Conservation (phyloP, 1,140 invertebrate species). For the Metopolophium dirhodum region DNA sequence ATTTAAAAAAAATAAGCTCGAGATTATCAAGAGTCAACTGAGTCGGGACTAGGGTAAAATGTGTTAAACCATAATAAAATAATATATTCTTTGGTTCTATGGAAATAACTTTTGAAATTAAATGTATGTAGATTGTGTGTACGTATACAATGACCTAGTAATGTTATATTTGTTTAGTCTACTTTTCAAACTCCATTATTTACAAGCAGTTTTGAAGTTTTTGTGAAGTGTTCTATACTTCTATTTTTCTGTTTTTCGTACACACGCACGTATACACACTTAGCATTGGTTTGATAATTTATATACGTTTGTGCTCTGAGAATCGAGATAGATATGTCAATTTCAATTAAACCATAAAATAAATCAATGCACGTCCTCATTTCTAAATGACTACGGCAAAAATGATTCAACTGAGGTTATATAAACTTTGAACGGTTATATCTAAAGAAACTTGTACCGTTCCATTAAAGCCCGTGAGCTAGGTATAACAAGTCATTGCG, state of each 20-base stretch:
- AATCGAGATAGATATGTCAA: not conserved
- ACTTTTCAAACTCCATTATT: not conserved
- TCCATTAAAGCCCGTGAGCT: not conserved
- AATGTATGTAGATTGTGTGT: not conserved
- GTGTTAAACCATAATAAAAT: not conserved
- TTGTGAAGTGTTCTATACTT: not conserved
- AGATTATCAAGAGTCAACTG: not conserved
- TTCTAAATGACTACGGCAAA: not conserved
- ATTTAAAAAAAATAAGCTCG: not conserved
- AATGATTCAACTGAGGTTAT: not conserved
- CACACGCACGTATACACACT: not conserved
- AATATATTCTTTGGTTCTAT: not conserved
- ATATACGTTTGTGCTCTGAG: not conserved
- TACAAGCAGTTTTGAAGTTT: not conserved
- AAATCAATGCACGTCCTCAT: not conserved
- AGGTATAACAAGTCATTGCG: not conserved
- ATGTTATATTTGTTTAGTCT: constrained; percentile 8
- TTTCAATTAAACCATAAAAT: not conserved
- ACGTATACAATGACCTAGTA: not conserved
- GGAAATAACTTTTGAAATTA: not conserved
- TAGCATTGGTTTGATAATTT: not conserved
- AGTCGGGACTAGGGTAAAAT: not conserved
- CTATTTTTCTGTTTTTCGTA: not conserved
- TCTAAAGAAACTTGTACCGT: constrained; percentile 9
- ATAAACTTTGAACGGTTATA: not conserved